Base-by-base conservation (phyloP, 2,888 invertebrate genomes). In the Acanthopleura granulata region DNA sequence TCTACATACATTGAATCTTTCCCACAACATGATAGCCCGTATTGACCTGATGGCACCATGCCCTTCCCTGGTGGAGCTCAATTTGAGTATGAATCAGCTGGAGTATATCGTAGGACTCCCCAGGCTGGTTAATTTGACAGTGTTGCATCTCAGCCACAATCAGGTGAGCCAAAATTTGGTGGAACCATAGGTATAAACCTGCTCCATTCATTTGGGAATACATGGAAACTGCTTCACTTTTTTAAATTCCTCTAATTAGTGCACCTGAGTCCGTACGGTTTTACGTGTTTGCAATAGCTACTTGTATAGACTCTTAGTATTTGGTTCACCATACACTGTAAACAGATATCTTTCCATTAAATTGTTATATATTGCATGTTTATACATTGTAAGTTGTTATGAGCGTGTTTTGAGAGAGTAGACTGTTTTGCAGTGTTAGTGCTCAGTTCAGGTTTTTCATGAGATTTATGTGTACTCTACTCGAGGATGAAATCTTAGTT, bases 101-200 rank as follows among this genome's bases (percentile, higher is more conserved):
- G 75, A 77, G 27, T 85, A 86, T 76, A 83, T 88, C 16, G 83
- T 83, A 1, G 77, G 77, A 62, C 81, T 88, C 80, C 87, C 87
- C 4, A 84, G 84, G 71, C 74, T 86, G 72, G 81, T 82, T 72
- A 84, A 82, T 72, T 79, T 88, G 29, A 80, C 83, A 72, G 79
- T 85, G 1, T 78, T 88, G 9, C 83, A 87, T 78, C 62, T 88
- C 57, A 87, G 83, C 76, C 85, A 87, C 78, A 88, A 88, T 72
- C 83, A 86, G 79, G 87, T 87, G 22, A 40, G 9, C 3, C 40
- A 40, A 9, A 40, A 40, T 3, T 9, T 40, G 40, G 3, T 40
- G 40, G 40, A 9, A 40, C 40, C 40, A 0, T 18, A 51, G 18
- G 72, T n/a, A 40, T 9, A 40, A 40, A 22, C 25, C 62, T 75